A percentile compares a stretch with the other conserved stretches of the same genome.
Conservation (phyloP, 2,113 vertebrate species). For the Stictonetta naevosa region DNA sequence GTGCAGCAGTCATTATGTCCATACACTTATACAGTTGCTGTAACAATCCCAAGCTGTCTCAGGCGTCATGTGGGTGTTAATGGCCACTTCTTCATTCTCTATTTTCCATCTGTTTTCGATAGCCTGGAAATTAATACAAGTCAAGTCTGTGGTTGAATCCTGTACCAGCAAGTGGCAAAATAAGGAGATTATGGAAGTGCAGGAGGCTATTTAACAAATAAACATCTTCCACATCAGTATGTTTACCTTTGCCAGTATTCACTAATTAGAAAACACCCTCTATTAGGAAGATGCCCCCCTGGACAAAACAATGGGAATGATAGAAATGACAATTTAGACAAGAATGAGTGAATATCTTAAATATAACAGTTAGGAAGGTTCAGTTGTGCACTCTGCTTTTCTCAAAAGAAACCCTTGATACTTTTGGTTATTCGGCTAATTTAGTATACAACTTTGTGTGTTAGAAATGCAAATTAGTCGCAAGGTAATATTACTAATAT, state of each 20-base stretch:
- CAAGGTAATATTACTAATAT: neutral
- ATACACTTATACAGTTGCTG: neutral
- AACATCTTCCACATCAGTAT: neutral
- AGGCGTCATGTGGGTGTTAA: neutral
- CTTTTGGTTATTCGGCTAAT: neutral
- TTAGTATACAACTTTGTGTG: fast-evolving
- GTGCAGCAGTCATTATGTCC: neutral
- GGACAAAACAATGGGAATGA: neutral
- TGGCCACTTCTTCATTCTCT: neutral
- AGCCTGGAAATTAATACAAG: slow-evolving; percentile 39
- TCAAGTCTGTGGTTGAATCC: slow-evolving; percentile 11
- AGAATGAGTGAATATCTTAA: neutral
- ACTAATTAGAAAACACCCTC: neutral
- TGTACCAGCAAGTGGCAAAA: neutral
- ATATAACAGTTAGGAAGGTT: neutral
- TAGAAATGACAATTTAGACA: neutral
- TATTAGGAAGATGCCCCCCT: neutral
- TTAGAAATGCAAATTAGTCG: neutral
- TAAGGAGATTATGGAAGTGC: neutral
- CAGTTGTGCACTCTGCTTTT: neutral
- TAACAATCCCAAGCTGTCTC: neutral
- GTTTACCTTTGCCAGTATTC: neutral
- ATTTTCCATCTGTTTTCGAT: slow-evolving; percentile 61
- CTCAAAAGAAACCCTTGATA: neutral
- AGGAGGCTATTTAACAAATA: neutral